phyloP scores from a whole-genome alignment of 1,140 invertebrate genomes.

The Chironomus striatipennis region DNA sequence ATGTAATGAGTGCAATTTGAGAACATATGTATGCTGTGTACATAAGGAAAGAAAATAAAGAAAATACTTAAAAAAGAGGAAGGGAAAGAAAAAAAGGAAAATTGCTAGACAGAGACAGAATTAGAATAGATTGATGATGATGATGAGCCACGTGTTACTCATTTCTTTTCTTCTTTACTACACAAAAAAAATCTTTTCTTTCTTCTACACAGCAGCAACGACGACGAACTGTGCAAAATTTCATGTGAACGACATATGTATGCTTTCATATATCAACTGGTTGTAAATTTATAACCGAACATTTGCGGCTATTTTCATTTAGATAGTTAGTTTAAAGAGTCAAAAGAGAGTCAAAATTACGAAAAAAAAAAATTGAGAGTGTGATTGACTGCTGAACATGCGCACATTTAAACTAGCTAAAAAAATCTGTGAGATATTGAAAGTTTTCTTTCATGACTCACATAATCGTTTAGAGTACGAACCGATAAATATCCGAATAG shows the following conservation, averaged over 20 bases:
- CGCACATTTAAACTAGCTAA: neutral
- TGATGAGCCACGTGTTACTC: neutral
- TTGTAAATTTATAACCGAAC: slow-evolving; percentile 6
- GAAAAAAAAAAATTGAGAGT: neutral
- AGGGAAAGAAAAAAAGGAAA: neutral
- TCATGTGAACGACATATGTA: neutral
- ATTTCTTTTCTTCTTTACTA: no score
- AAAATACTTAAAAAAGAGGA: no score
- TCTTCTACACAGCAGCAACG: neutral
- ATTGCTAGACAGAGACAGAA: neutral
- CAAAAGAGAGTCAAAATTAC: neutral
- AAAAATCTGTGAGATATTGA: neutral
- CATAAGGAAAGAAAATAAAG: no score
- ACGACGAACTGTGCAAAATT: neutral
- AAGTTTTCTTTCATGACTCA: neutral
- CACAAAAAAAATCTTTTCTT: neutral
- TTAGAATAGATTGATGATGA: neutral
- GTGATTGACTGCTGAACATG: neutral
- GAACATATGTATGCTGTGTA: no score
- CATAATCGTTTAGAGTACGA: no score
- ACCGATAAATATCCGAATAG: neutral
- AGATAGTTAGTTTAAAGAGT: neutral
- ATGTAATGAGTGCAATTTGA: no score
- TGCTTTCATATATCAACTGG: neutral
- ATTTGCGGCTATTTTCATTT: slow-evolving; percentile 2